These are phyloP conservation scores for Gorsachius goisagi DNA, from an alignment of 2,113 vertebrate species.

Conservation along the genomic window DNA sequence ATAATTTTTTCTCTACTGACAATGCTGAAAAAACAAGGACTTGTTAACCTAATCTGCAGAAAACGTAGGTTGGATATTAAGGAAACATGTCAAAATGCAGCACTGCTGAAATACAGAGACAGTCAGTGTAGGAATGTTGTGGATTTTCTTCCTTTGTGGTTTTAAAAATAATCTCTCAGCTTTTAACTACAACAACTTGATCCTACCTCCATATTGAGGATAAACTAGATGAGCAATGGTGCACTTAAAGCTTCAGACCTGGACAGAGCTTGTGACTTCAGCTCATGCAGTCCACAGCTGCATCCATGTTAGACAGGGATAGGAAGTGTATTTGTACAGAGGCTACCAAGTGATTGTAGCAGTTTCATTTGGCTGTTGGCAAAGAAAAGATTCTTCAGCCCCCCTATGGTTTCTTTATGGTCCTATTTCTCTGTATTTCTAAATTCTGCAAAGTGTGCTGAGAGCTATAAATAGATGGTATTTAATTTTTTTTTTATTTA, in stretches of 20 bases:
- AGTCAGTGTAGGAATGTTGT: neutral
- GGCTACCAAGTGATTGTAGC: neutral
- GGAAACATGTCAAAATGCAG: neutral
- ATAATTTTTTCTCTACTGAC: neutral
- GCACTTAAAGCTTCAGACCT: neutral
- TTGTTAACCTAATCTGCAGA: neutral
- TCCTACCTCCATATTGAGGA: neutral
- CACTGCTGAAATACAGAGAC: neutral
- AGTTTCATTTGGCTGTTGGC: neutral
- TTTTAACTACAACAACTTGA: neutral
- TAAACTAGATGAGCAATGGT: neutral
- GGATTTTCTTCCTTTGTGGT: neutral
- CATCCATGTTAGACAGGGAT: fast-evolving
- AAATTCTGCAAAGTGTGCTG: neutral
- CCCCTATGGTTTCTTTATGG: neutral
- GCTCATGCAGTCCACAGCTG: neutral
- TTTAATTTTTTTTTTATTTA: neutral
- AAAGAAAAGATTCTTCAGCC: neutral
- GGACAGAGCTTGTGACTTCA: neutral
- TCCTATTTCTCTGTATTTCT: neutral
- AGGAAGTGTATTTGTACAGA: neutral
- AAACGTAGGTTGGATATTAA: neutral
- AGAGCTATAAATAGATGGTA: neutral
- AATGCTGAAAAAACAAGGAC: neutral
- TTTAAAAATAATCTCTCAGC: neutral